A percentile compares a stretch with the other conserved stretches of the same genome.
Conservation (phyloP, 2,113 vertebrate genomes). For the Rhinopomastus cyanomelas region DNA sequence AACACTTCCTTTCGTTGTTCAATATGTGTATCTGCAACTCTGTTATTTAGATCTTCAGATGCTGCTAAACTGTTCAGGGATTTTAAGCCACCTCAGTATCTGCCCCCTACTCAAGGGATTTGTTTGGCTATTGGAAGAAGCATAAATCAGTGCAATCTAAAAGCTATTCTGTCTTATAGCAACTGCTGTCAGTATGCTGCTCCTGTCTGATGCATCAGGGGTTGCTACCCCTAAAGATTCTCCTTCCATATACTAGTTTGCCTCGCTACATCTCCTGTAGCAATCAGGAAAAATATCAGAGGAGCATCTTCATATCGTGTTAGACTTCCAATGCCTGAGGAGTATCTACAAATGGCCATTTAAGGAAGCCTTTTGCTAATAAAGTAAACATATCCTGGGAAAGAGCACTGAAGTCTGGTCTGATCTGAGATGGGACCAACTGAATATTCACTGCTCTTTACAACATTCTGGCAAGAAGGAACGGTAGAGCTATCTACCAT, state of each 20-base stretch:
- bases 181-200: neutral
- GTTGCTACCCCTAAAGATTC: neutral
- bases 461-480: neutral
- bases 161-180: neutral
- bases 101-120: neutral
- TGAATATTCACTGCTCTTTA: neutral
- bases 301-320: neutral
- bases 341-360: neutral
- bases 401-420: neutral
- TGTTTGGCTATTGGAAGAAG: neutral
- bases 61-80: neutral
- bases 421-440: neutral
- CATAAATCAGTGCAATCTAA: neutral
- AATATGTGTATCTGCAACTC: neutral
- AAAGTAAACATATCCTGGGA: neutral
- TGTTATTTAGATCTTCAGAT: neutral
- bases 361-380: neutral
- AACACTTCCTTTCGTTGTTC: neutral
- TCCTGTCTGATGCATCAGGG: neutral
- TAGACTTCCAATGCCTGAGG: neutral
- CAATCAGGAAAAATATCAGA: neutral
- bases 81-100: neutral
- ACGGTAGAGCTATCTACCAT: neutral
- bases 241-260: neutral
- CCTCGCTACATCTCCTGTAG: neutral